Percentiles rank a stretch among this genome's conserved stretches.
These are phyloP conservation scores for Probosciger aterrimus DNA, from an alignment of 2,113 vertebrate genomes.

Conservation along the genomic window DNA sequence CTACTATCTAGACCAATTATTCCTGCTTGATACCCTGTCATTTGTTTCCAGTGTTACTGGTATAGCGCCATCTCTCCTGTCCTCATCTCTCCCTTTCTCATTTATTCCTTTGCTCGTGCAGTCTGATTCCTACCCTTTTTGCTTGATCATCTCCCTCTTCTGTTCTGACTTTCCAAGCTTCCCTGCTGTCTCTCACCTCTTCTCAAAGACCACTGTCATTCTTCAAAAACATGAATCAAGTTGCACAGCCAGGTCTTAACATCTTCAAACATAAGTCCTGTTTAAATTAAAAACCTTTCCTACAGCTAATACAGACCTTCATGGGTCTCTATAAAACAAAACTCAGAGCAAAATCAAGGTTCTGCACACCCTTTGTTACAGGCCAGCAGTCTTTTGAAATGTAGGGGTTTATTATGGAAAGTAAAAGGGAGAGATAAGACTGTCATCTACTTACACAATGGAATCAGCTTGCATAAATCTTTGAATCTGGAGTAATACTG, in stretches of 20 bases:
- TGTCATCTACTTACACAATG: neutral
- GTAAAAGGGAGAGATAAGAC: neutral
- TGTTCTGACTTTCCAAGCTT: neutral
- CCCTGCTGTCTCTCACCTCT: neutral
- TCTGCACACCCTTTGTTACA: neutral
- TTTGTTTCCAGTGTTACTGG: neutral
- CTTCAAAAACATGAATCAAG: neutral
- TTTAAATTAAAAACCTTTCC: neutral
- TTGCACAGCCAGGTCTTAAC: neutral
- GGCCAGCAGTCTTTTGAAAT: neutral
- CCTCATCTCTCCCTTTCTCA: neutral
- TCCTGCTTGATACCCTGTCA: neutral
- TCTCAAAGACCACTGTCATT: neutral
- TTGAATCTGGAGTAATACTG: conserved; percentile 1
- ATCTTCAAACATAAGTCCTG: neutral
- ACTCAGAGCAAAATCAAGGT: neutral
- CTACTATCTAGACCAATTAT: neutral
- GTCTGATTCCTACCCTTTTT: neutral
- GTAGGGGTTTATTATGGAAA: neutral
- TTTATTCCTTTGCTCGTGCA: neutral
- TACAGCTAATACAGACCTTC: neutral
- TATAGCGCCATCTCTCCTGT: neutral
- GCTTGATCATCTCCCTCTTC: neutral
- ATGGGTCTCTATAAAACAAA: neutral
- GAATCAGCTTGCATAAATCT: neutral